phyloP scores from a whole-genome alignment of 2,888 invertebrate genomes.

The Caenorhabditis drosophilae region DNA sequence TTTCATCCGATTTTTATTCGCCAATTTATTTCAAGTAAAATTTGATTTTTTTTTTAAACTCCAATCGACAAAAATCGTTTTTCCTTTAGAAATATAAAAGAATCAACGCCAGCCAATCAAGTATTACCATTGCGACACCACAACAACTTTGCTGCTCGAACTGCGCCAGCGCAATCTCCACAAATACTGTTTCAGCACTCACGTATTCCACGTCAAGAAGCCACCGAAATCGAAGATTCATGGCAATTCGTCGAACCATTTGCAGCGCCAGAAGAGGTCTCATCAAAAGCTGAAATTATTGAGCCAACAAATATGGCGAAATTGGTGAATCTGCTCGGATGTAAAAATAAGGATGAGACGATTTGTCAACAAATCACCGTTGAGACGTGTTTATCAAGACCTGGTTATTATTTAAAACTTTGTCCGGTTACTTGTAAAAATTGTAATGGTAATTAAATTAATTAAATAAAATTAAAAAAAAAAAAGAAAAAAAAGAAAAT shows the following conservation, averaged over 20 bases:
- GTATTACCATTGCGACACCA: too few species aligned
- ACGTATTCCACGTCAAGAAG: background rate
- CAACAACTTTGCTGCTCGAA: too few species aligned
- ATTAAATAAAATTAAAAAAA: background rate
- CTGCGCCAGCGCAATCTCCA: too few species aligned
- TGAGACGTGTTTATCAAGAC: slow-evolving; percentile 54
- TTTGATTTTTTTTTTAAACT: background rate
- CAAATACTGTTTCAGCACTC: background rate
- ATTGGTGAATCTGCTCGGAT: slow-evolving; percentile 35
- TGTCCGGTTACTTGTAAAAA: slow-evolving; percentile 59
- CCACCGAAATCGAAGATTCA: background rate
- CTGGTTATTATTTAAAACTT: slow-evolving; percentile 57
- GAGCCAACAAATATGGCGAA: slow-evolving; percentile 19
- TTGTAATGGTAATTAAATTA: slow-evolving; percentile 45
- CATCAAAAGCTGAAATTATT: too few species aligned
- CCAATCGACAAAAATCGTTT: too few species aligned
- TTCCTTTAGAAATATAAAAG: too few species aligned
- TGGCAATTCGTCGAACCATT: too few species aligned
- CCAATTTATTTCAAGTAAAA: background rate
- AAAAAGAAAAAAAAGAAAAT: background rate
- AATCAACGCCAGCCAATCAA: too few species aligned
- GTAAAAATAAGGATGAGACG: slow-evolving; percentile 53
- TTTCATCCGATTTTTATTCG: slow-evolving; percentile 6
- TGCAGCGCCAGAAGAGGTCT: too few species aligned
- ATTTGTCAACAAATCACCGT: slow-evolving; percentile 51